Percentiles rank a stretch among this genome's conserved stretches.
phyloP scores from a whole-genome alignment of 2,113 vertebrate genomes.

The Anoplopoma fimbria region DNA sequence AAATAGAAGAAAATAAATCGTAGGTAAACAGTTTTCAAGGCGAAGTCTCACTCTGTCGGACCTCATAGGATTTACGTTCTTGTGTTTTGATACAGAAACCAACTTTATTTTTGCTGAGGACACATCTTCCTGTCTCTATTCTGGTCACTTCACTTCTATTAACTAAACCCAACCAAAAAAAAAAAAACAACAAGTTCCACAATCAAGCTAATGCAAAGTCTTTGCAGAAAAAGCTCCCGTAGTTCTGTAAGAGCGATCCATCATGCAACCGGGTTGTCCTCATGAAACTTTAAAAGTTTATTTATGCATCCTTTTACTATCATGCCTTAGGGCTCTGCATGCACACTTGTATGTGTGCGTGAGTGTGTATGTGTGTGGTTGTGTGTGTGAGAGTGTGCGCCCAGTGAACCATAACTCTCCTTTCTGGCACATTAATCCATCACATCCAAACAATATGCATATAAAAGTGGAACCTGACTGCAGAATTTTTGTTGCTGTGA shows the following conservation, averaged over 20 bases:
- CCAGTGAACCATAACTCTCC: slow-evolving; percentile 48
- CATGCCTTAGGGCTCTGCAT: slow-evolving; percentile 15
- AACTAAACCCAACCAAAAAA: background rate
- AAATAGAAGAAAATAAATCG: slow-evolving; percentile 65
- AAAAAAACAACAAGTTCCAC: background rate
- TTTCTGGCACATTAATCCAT: slow-evolving; percentile 69
- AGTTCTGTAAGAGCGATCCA: slow-evolving; percentile 10
- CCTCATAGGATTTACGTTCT: slow-evolving; percentile 32
- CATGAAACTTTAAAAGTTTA: slow-evolving; percentile 37
- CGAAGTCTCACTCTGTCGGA: background rate
- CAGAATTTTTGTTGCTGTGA: slow-evolving; percentile 10
- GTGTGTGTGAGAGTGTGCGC: slow-evolving; percentile 1
- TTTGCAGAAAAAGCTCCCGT: slow-evolving; percentile 9
- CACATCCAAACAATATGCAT: slow-evolving; percentile 45
- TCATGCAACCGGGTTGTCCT: slow-evolving; percentile 29
- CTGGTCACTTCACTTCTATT: background rate
- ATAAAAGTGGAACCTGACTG: slow-evolving; percentile 26
- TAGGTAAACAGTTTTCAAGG: slow-evolving; percentile 40
- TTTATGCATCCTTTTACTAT: slow-evolving; percentile 43
- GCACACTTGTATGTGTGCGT: background rate
- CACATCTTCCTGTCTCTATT: background rate
- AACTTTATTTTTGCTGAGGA: slow-evolving; percentile 8
- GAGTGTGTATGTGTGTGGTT: background rate
- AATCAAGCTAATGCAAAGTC: background rate
- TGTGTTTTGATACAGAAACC: slow-evolving; percentile 25